Evolutionary conservation across 2,888 invertebrate genomes (phyloP), one percentile per base, ranked within the genome.

Genomic region (Leptopilina myrica): DNA sequence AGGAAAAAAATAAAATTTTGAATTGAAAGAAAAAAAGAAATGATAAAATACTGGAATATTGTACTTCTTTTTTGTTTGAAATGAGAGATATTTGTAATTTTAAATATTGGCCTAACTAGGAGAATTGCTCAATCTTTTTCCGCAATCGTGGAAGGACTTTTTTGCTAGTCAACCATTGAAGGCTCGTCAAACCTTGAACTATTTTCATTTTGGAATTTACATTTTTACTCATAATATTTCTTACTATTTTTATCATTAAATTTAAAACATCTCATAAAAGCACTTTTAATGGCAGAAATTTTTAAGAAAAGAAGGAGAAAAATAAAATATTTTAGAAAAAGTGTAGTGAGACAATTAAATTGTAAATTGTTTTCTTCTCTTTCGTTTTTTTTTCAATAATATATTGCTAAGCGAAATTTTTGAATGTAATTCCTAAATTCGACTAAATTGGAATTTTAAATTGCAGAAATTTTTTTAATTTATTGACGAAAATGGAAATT

Each of bases 41-140:
- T 49, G 0, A 43, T 43, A 43, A 43, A 43, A 43, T 43, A 43
- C 8, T 33, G 33, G 33, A 43, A 43, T 43, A 43, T 8, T 43
- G 43, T 8, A 56, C 12, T 12, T 59, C 12, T 12, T 59, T n/a
- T 59, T n/a, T 59, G 59, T 15, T 59, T 59, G 14, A n/a, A 59
- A 59, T 43, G 6, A n/a, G 7, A 59, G 59, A n/a, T 7, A n/a
- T 49, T 53, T 67, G 26, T 56, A 26, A 20, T 49, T 69, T 64
- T 49, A 20, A 69, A 56, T 56, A 53, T 69, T 53, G 53, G 14
- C 14, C 33, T 73, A n/a, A 53, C 73, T 73, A 0, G n/a, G n/a
- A 33, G 73, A 73, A 73, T 56, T 73, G 26, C 73, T 73, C 33
- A 73, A 73, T 73, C 73, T 73, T 73, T 43, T 33, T 73, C 73